Percentiles rank a stretch among this genome's conserved stretches.
phyloP scores from a whole-genome alignment of 1,140 invertebrate genomes.

The Chionoecetes opilio region DNA sequence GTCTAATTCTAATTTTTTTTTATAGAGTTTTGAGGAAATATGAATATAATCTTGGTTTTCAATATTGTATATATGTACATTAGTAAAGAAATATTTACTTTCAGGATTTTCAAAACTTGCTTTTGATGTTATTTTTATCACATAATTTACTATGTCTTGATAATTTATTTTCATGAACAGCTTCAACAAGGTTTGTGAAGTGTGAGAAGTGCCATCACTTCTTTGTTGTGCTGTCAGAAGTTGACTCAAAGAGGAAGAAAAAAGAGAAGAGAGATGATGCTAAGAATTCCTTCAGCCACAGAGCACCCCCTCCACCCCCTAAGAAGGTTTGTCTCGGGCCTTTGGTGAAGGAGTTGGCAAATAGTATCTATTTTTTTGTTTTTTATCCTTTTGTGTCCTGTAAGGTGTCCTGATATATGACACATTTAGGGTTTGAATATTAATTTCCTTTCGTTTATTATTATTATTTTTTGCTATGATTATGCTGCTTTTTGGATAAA shows the following conservation, averaged over 20 bases:
- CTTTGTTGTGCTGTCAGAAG: slow-evolving; percentile 97
- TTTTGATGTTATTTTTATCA: neutral
- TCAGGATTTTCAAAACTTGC: neutral
- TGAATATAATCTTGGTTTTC: neutral
- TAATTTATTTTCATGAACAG: slow-evolving; percentile 61
- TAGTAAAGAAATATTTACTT: too few relatives aligned
- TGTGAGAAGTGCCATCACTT: slow-evolving; percentile 99
- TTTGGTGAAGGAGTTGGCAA: too few relatives aligned
- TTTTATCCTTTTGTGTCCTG: too few relatives aligned
- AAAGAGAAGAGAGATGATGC: slow-evolving; percentile 76
- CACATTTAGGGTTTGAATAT: too few relatives aligned
- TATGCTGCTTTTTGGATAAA: too few relatives aligned
- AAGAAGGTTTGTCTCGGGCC: slow-evolving; percentile 89
- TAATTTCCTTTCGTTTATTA: too few relatives aligned
- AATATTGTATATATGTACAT: neutral
- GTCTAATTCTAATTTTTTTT: too few relatives aligned
- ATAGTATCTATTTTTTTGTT: too few relatives aligned
- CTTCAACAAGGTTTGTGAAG: slow-evolving; percentile 93
- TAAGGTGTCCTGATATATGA: too few relatives aligned
- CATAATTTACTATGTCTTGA: slow-evolving; percentile 47
- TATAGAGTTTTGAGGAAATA: too few relatives aligned
- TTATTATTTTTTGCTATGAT: too few relatives aligned
- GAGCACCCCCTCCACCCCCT: slow-evolving; percentile 95
- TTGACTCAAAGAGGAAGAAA: slow-evolving; percentile 86
- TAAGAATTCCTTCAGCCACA: slow-evolving; percentile 86